Conservation (phyloP, 2,888 invertebrate species). For the Marasmarcha lunaedactyla region DNA sequence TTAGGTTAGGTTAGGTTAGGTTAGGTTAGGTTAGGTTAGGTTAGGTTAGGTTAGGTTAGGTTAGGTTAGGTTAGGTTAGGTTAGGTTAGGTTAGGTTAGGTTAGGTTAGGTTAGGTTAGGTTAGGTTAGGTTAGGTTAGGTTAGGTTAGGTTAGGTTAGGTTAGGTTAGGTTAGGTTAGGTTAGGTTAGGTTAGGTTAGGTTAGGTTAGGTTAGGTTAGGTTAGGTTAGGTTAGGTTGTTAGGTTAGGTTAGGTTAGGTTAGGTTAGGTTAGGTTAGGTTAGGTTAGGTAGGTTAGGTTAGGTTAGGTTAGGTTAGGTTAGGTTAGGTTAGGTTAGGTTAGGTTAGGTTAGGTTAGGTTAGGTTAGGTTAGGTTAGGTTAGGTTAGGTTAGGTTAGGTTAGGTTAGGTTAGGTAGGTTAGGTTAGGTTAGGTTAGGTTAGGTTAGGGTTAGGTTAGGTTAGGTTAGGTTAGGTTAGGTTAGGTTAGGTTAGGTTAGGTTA, state of each 20-base stretch:
- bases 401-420: constrained; percentile 15
- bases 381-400: constrained; percentile 15
- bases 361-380: constrained; percentile 14
- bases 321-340: constrained; percentile 16
- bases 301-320: constrained; percentile 18
- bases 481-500: constrained; percentile 8
- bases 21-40: constrained; percentile 12
- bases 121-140: constrained; percentile 13
- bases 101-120: constrained; percentile 12
- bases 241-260: constrained; percentile 16
- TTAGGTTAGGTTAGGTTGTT: constrained; percentile 11
- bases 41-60: constrained; percentile 6
- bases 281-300: constrained; percentile 17
- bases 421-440: constrained; percentile 15
- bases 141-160: constrained; percentile 11
- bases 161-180: constrained; percentile 10
- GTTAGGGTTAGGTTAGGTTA: constrained; percentile 13
- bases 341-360: constrained; percentile 19
- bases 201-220: constrained; percentile 14
- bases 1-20: constrained; percentile 14
- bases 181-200: constrained; percentile 12
- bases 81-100: constrained; percentile 10
- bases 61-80: constrained; percentile 9
- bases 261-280: constrained; percentile 15
- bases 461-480: constrained; percentile 10